A percentile compares a stretch with the other conserved stretches of the same genome.
phyloP scores from a whole-genome alignment of 2,113 vertebrate species.

The Burhinus oedicnemus region DNA sequence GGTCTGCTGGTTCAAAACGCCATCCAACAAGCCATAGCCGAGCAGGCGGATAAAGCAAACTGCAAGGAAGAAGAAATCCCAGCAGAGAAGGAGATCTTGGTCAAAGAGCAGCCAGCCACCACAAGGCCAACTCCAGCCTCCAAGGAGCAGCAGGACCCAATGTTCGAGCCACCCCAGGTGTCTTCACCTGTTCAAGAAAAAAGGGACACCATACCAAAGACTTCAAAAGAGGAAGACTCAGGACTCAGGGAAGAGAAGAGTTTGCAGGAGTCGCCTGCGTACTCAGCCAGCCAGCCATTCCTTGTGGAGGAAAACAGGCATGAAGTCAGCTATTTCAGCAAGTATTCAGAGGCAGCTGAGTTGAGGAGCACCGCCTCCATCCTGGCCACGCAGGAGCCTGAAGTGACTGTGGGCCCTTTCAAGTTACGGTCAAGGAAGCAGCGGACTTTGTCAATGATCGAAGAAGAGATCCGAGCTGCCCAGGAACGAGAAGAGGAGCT shows the following conservation, averaged over 20 bases:
- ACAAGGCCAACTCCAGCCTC: not conserved
- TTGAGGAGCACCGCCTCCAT: conserved; percentile 90
- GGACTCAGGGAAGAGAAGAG: conserved; percentile 71
- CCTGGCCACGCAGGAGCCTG: conserved; percentile 82
- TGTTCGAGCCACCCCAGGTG: conserved; percentile 80
- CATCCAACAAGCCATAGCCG: conserved; percentile 90
- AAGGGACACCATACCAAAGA: conserved; percentile 80
- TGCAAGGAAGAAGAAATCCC: not conserved
- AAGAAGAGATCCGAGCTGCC: conserved; percentile 97
- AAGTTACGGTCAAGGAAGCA: conserved; percentile 95
- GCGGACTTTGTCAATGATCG: conserved; percentile 96
- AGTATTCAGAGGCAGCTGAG: conserved; percentile 94
- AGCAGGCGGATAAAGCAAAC: conserved; percentile 75
- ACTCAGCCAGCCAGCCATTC: conserved; percentile 75
- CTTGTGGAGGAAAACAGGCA: conserved; percentile 80
- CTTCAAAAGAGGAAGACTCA: conserved; percentile 57
- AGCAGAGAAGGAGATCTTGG: conserved; percentile 7
- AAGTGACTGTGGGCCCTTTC: conserved; percentile 89
- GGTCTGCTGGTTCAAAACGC: conserved; percentile 90
- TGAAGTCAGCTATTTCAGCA: conserved; percentile 95
- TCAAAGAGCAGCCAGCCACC: conserved; percentile 11
- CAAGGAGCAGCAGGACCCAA: conserved; percentile 51
- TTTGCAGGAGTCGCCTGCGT: conserved; percentile 22
- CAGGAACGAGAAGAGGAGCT: conserved; percentile 97
- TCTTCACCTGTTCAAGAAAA: conserved; percentile 81